A percentile compares a stretch with the other conserved stretches of the same genome.
Evolutionary conservation across 2,797 vertebrate genomes (phyloP).

Genomic region (Phylloscopus collybita): DNA sequence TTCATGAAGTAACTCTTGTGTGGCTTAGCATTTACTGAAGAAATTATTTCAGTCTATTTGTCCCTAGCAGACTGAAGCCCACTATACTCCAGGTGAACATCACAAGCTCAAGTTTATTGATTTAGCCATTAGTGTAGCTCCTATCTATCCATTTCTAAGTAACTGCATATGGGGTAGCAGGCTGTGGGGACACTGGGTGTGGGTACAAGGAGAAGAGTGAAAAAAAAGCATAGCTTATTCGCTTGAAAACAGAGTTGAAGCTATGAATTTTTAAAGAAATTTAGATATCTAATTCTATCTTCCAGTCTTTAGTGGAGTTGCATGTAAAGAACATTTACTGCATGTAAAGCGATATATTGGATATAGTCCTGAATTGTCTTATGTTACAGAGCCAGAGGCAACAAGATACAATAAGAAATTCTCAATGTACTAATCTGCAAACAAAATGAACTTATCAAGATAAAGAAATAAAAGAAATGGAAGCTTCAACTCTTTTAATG

Average conservation of each 20-base stretch:
- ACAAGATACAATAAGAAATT: not conserved
- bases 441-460: slow-evolving; percentile 31
- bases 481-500: slow-evolving; percentile 31
- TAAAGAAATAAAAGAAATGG: slow-evolving; percentile 28
- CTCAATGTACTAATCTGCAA: slow-evolving; percentile 7
- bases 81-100: not conserved
- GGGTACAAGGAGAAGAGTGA: not conserved
- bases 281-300: not conserved
- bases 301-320: not conserved
- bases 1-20: not conserved
- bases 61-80: not conserved
- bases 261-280: not conserved
- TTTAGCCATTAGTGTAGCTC: not conserved
- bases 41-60: not conserved
- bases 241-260: not conserved
- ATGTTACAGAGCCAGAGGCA: not conserved
- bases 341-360: not conserved
- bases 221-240: not conserved
- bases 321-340: not conserved
- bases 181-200: not conserved
- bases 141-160: not conserved
- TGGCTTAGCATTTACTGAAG: not conserved
- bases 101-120: not conserved
- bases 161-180: not conserved
- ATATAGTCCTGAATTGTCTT: not conserved